phyloP scores from a whole-genome alignment of 2,113 vertebrate genomes.

The Morone saxatilis region DNA sequence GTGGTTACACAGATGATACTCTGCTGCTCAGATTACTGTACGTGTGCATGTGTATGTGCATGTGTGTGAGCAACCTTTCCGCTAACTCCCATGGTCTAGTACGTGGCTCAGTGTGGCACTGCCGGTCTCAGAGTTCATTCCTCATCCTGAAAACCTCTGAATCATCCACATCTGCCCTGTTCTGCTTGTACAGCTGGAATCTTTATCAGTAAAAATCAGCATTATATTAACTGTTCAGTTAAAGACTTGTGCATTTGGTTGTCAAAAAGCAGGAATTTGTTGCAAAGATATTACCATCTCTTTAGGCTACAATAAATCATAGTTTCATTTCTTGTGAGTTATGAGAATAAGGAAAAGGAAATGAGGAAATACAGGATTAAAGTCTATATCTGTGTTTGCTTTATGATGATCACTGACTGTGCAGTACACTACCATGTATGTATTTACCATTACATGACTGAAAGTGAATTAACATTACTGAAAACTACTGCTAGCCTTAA shows the following conservation, averaged over 20 bases:
- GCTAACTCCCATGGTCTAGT: conserved; percentile 19
- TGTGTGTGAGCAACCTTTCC: conserved; percentile 50
- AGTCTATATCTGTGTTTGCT: background rate
- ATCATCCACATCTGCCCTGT: conserved; percentile 27
- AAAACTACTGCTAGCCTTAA: background rate
- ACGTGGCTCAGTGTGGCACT: conserved; percentile 12
- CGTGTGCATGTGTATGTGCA: conserved; percentile 40
- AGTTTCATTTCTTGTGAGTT: background rate
- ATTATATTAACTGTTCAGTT: background rate
- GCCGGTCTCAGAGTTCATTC: conserved; percentile 17
- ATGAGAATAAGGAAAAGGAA: background rate
- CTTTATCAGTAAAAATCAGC: conserved; percentile 13
- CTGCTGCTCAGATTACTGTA: conserved; percentile 63
- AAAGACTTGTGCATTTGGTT: conserved; percentile 6
- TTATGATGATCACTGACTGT: background rate
- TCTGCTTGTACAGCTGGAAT: conserved; percentile 29
- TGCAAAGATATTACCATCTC: background rate
- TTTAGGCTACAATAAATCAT: background rate
- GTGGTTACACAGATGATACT: conserved; percentile 71
- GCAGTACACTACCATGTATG: conserved; percentile 1
- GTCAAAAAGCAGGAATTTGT: background rate
- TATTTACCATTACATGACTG: conserved; percentile 13
- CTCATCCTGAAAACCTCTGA: conserved; percentile 26
- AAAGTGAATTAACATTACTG: conserved; percentile 13
- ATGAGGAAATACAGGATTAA: background rate